Base-by-base conservation (phyloP, 2,113 vertebrate genomes). In the Bubo blakistoni region DNA sequence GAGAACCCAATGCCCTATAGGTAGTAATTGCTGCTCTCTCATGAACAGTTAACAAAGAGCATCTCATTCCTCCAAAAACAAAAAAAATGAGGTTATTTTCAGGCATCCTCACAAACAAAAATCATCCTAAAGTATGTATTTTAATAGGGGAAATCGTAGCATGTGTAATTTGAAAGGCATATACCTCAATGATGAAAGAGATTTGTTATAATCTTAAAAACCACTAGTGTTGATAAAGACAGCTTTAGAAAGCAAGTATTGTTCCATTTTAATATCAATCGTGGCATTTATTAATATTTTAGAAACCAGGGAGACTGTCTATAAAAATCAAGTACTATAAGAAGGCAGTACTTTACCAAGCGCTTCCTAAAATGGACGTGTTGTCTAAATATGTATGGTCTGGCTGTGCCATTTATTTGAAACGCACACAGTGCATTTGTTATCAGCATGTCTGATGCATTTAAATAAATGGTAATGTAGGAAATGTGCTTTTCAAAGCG, bases 21-120 rank as follows among this genome's bases (percentile, higher is more conserved):
- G 70, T 90, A 91, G 81, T 97, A 96, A 90, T 96, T 97, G 82
- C 40, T 78, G 24, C 44, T 71, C 25, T 90, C 34, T 79, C 52
- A 15, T 7, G 34, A 97, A 46, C 44, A 90, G 21, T 91, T 89
- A 94, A 29, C 32, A 78, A 38, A 76, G 51, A 96, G 4, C 61
- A 71, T 81, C 62, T 65, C 9, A 13, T 70, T 93, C 17, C 63
- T 83, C 11, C 40, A 81, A 69, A 88, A 69, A 7, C 21, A 40
- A 79, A 25, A 24, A 51, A 61, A 65, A 47, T 20, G 9, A 24
- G 10, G 5, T 59, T 82, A 7, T 87, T 92, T 94, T 67, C 29
- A 95, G n/a, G 34, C 17, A 77, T 6, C 25, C 16, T 54, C 55
- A 27, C 34, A 95, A 94, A 81, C 32, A 74, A 80, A 82, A 95